A percentile compares a stretch with the other conserved stretches of the same genome.
These are phyloP conservation scores for Bombus confusus DNA, from an alignment of 1,140 invertebrate genomes.

Conservation along the genomic window DNA sequence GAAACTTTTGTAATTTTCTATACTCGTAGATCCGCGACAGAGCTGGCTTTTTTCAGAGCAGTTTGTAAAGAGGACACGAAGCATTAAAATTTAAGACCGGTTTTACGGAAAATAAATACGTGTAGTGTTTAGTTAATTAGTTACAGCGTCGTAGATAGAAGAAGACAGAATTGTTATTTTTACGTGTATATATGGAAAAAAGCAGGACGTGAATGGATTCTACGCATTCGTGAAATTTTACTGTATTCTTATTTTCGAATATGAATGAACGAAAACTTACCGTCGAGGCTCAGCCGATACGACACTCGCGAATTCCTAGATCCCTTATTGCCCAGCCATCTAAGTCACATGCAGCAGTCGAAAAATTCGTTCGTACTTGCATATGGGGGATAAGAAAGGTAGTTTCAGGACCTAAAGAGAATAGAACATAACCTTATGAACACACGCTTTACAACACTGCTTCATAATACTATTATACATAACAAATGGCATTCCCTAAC, in stretches of 20 bases:
- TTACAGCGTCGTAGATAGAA: too few species aligned
- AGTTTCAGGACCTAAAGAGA: slow-evolving; percentile 14
- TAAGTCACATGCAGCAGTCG: slow-evolving; percentile 33
- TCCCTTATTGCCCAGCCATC: background rate
- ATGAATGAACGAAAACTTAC: slow-evolving; percentile 9
- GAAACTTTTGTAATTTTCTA: too few species aligned
- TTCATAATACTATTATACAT: background rate
- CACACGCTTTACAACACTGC: background rate
- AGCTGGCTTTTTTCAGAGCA: too few species aligned
- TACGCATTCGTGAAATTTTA: background rate
- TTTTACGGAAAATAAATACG: too few species aligned
- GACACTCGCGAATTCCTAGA: background rate
- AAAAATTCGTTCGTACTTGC: slow-evolving; percentile 23
- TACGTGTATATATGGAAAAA: background rate
- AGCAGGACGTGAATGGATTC: background rate
- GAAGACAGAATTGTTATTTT: background rate
- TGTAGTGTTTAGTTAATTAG: too few species aligned
- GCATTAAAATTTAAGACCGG: too few species aligned
- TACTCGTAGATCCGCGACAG: too few species aligned
- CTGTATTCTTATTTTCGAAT: background rate
- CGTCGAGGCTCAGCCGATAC: background rate
- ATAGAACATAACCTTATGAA: background rate
- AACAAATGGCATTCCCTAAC: background rate
- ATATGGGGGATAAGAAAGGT: slow-evolving; percentile 11
- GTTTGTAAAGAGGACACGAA: too few species aligned